Evolutionary conservation across 2,888 invertebrate genomes (phyloP).

Genomic region (Yponomeuta plumbellus): DNA sequence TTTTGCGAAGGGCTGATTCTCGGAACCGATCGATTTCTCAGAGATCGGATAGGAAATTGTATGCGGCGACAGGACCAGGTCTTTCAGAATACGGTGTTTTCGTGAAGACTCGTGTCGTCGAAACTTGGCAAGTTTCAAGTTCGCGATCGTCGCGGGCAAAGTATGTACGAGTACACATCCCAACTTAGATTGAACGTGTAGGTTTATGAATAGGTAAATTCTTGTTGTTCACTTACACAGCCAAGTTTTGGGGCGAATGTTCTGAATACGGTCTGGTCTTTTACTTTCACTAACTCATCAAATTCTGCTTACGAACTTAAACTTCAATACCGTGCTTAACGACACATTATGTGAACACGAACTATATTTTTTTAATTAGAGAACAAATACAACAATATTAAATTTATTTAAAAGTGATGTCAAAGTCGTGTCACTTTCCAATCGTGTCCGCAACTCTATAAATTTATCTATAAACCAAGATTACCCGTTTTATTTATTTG

Average conservation of each 20-base stretch:
- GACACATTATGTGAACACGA: too few species aligned
- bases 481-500: too few species aligned
- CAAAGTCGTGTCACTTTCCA: too few species aligned
- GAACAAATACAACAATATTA: too few species aligned
- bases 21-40: background rate
- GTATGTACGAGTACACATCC: background rate
- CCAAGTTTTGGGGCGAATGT: background rate
- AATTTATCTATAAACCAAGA: too few species aligned
- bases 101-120: background rate
- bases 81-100: background rate
- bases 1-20: background rate
- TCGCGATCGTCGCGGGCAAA: background rate
- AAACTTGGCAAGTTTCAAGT: background rate
- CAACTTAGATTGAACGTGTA: constrained; percentile 3
- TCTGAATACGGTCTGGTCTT: background rate
- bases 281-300: background rate
- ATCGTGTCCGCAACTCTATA: too few species aligned
- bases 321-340: too few species aligned
- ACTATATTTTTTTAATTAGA: too few species aligned
- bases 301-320: too few species aligned
- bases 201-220: constrained; percentile 3
- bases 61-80: background rate
- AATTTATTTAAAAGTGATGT: too few species aligned
- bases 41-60: background rate
- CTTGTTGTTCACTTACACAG: background rate